Conservation (phyloP, 1,140 invertebrate genomes). For the Ephestia elutella region DNA sequence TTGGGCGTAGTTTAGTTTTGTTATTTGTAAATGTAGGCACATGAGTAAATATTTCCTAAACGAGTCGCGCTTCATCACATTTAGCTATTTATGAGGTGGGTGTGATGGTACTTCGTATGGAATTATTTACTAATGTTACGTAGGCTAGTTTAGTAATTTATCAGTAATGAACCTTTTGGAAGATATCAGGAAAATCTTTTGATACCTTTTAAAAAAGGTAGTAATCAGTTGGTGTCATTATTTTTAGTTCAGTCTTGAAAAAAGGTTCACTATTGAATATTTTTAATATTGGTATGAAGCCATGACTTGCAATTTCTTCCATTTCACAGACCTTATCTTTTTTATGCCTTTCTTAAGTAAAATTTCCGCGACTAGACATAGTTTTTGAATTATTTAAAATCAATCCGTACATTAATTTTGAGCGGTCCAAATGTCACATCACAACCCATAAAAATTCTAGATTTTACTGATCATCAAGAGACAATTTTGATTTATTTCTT, state of each 20-base stretch:
- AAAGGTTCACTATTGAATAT: conserved; percentile 9
- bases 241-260: not conserved
- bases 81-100: not conserved
- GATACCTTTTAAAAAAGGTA: too few relatives aligned
- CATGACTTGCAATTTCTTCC: not conserved
- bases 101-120: not conserved
- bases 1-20: conserved; percentile 23
- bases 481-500: too few relatives aligned
- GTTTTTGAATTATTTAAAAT: too few relatives aligned
- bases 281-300: conserved; percentile 5
- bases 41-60: not conserved
- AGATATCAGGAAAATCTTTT: not conserved
- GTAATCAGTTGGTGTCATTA: too few relatives aligned
- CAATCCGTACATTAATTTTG: too few relatives aligned
- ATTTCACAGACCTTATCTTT: not conserved
- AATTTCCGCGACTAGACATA: too few relatives aligned
- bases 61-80: not conserved
- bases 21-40: conserved; percentile 25
- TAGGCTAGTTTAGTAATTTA: not conserved
- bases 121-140: not conserved
- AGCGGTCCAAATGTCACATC: too few relatives aligned
- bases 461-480: too few relatives aligned
- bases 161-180: conserved; percentile 7
- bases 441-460: too few relatives aligned
- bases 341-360: not conserved